phyloP scores from a whole-genome alignment of 2,797 vertebrate genomes.

The Smutsia gigantea region DNA sequence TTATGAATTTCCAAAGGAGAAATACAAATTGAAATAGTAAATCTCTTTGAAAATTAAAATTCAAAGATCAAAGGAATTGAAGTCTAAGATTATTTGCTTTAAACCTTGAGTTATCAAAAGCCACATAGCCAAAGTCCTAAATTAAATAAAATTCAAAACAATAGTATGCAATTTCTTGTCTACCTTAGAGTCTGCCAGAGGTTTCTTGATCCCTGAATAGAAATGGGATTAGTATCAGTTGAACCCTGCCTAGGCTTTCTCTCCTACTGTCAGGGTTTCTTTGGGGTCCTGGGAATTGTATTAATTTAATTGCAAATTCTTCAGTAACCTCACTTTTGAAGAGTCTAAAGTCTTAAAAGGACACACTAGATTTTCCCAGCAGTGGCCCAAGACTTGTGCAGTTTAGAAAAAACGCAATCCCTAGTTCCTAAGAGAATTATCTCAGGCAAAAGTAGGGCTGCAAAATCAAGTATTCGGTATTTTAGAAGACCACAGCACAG shows the following conservation, averaged over 20 bases:
- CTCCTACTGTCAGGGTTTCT: neutral
- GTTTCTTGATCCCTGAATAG: neutral
- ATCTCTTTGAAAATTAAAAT: slow-evolving; percentile 55
- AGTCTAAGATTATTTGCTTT: neutral
- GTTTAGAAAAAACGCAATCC: neutral
- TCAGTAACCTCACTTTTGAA: neutral
- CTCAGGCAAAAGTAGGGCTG: neutral
- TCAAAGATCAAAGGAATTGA: slow-evolving; percentile 29
- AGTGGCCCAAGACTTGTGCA: neutral
- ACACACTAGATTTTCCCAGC: neutral
- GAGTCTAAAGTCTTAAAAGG: neutral
- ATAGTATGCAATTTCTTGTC: neutral
- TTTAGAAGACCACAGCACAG: neutral
- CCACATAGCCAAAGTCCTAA: neutral
- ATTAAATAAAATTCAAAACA: neutral
- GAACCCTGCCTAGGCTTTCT: neutral
- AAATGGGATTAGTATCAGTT: neutral
- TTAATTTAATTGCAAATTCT: slow-evolving; percentile 11
- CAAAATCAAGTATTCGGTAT: neutral
- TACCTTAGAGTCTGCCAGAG: neutral
- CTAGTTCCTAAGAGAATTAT: neutral
- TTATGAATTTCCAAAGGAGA: neutral
- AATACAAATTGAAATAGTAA: neutral
- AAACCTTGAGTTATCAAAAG: slow-evolving; percentile 23
- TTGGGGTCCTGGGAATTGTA: neutral